Evolutionary conservation across 2,797 vertebrate genomes (phyloP), one percentile per base, ranked within the genome.

Genomic region (Margarornis squamiger): DNA sequence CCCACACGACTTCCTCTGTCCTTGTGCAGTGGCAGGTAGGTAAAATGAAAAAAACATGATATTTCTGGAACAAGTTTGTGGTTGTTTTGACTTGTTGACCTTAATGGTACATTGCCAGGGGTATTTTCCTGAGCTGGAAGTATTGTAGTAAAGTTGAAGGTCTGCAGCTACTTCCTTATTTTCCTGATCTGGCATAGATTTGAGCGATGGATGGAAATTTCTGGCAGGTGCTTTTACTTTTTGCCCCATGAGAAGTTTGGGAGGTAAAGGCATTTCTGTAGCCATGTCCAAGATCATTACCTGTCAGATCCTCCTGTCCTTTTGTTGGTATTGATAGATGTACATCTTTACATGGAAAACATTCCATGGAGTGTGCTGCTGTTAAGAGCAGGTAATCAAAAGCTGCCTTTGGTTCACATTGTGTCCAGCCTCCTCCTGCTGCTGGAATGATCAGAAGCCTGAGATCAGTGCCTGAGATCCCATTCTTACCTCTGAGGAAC

Each of bases 21-120:
- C 98, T 99, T 89, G 98, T 99, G 96, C 99, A 99, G 94, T 99
- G 99, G 99, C 98, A 99, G 99, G 99, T 99, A 98, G 93, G 97
- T 93, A 59, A 82, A 90, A 90, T 49, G 36, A 74, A 83, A 86
- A 67, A 67, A 46, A 17, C 8, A 10, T 46, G 4, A 19, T 58
- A 36, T 74, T 90, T 70, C 36, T 66, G 22, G 38, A 70, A n/a
- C 23, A 52, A 27, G 57, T 23, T 73, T 89, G 76, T 67, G 12
- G n/a, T 45, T 79, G 36, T 49, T 90, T 90, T 88, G 63, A 51
- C 90, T 88, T 70, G 36, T 51, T 87, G 72, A 48, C 59, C 67
- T 45, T 54, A 29, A 45, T 29, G 73, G 29, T 72, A 23, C 43
- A 2, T 68, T 63, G 71, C 55, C 90, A 81, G 49, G 62, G 55